Evolutionary conservation across 2,113 vertebrate species (phyloP), one percentile per base, ranked within the genome.

Genomic region (Picathartes gymnocephalus): DNA sequence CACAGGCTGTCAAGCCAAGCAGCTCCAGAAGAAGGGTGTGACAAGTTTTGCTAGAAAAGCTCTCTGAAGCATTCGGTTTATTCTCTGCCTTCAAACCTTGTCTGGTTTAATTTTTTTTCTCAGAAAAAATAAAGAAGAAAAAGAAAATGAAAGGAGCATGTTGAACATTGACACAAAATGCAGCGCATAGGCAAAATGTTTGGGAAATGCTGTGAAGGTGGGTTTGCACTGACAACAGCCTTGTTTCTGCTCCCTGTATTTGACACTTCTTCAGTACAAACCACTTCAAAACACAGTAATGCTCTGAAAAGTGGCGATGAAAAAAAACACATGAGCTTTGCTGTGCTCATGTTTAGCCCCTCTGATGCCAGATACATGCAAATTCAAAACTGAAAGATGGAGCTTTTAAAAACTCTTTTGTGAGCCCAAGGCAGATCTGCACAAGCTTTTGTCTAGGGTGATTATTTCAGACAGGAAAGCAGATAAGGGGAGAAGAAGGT

Each of bases 161-260:
- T 66, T 68, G 60, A 93, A 88, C 22, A 25, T 37, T 83, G 65
- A 35, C 31, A 86, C 28, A 87, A 89, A 94, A 84, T 39, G 44
- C 84, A 95, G 81, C 86, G 81, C 69, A 73, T 3, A 93, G 56
- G 62, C 54, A 81, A 83, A 95, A 57, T 5, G 2, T 45, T 39
- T 78, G 53, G 76, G 65, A 92, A 88, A 58, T 33, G 39, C 56
- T 68, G 61, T 83, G 80, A 83, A 86, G 47, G 60, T 62, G 72
- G 56, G 39, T 77, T 95, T 92, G 79, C 61, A 78, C 76, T 91
- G 96, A 93, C 88, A 93, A 44, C 44, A 62, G 22, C 31, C 76
- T 90, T 73, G 72, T 62, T 90, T 30, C 5, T 64, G 3, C 60
- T 86, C 33, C 23, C 18, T 47, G 28, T 60, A 6, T 68, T 48